Base-by-base conservation (phyloP, 2,797 vertebrate genomes). In the Cynodonichthys magdalenae region DNA sequence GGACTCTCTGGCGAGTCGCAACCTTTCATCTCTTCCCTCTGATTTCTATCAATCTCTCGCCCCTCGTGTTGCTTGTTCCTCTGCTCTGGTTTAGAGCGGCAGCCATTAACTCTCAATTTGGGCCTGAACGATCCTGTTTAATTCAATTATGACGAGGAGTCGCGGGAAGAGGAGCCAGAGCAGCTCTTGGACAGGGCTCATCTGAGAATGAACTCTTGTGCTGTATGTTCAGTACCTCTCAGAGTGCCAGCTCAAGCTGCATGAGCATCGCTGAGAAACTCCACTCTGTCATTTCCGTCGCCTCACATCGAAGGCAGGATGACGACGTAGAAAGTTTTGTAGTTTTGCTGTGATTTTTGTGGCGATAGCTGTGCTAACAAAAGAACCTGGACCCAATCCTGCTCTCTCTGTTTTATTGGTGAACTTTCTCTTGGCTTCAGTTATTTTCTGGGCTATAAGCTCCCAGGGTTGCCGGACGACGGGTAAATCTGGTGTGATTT, bases 1-100 rank as follows among this genome's bases (percentile, higher is more conserved):
- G 74, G 79, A 84, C 87, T 86, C 85, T 71, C 75, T 89, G 85
- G 89, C 80, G 82, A 83, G 49, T 52, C 59, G 42, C 60, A 69
- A 53, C 70, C 64, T 80, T 74, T 72, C 24, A 75, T 82, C 75
- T 62, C 66, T 57, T 69, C 49, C 52, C 72, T 76, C 69, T 46
- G 63, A 46, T 76, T 82, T 69, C 75, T 82, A 67, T 63, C 76
- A 63, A 19, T 67, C 72, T 77, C 65, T 63, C 60, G 53, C 28
- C 59, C 56, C 41, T 72, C 59, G 73, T 50, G 69, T 55, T 70
- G 74, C 68, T 66, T 63, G 56, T 63, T 66, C 60, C 69, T 67
- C 69, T 71, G 62, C 56, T 64, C 46, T 63, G 65, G 60, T 45
- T 34, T 54, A 70, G 60, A 58, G 53, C 82, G 69, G 20, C 78